These are phyloP conservation scores for Thecocarcelia acutangulata DNA, from an alignment of 2,888 invertebrate genomes.

Conservation along the genomic window DNA sequence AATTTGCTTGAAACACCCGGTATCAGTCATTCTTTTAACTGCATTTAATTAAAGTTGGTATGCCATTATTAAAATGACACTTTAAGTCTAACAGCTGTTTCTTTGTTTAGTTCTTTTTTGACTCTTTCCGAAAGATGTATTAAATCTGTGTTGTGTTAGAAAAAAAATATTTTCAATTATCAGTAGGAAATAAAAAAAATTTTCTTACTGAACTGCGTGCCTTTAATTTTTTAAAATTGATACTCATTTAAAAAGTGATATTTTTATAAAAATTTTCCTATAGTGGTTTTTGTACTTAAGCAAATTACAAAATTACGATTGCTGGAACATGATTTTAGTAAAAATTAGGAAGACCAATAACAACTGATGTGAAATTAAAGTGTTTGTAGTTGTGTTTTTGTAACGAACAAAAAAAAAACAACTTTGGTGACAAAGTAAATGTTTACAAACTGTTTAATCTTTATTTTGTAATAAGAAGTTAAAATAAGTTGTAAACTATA, in stretches of 20 bases:
- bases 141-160: neutral
- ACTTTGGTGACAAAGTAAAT: neutral
- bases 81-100: conserved; percentile 59
- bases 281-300: conserved; percentile 29
- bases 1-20: conserved; percentile 17
- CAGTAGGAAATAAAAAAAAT: conserved; percentile 20
- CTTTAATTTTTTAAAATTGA: conserved; percentile 34
- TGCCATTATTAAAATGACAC: conserved; percentile 14
- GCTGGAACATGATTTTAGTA: conserved; percentile 7
- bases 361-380: conserved; percentile 19
- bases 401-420: neutral
- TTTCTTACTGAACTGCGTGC: conserved; percentile 41
- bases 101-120: conserved; percentile 66
- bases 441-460: too few species aligned
- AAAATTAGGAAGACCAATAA: conserved; percentile 1
- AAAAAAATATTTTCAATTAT: conserved; percentile 6
- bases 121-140: conserved; percentile 14
- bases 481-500: too few species aligned
- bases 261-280: conserved; percentile 34
- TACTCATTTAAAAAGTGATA: conserved; percentile 43
- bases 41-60: neutral
- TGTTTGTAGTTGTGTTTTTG: too few species aligned
- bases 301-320: neutral
- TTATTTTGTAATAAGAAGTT: too few species aligned
- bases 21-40: neutral